phyloP scores from a whole-genome alignment of 2,888 invertebrate genomes.

The Dioctria rufipes region DNA sequence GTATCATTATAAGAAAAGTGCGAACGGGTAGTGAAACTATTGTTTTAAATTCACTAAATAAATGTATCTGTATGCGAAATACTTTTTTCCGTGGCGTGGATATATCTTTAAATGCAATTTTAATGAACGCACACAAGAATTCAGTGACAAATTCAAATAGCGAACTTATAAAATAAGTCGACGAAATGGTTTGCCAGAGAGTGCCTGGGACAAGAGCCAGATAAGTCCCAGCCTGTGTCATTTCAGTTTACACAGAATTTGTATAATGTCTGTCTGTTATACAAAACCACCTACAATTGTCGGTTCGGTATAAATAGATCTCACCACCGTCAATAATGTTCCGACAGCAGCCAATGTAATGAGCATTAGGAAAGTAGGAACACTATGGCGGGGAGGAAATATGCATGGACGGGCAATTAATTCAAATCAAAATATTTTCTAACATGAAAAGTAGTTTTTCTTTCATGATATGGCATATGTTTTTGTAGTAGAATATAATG shows the following conservation, averaged over 20 bases:
- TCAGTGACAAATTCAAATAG: slow-evolving; percentile 43
- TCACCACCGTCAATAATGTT: slow-evolving; percentile 63
- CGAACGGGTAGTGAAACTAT: background rate
- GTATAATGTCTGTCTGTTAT: slow-evolving; percentile 40
- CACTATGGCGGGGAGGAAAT: slow-evolving; percentile 9
- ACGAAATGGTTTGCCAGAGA: slow-evolving; percentile 47
- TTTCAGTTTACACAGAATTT: slow-evolving; percentile 54
- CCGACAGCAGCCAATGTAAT: slow-evolving; percentile 60
- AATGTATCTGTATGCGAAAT: background rate
- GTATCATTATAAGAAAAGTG: too few species aligned
- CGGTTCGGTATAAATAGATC: slow-evolving; percentile 69
- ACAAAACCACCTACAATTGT: slow-evolving; percentile 69
- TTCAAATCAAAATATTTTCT: slow-evolving; percentile 28
- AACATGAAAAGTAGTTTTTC: slow-evolving; percentile 9
- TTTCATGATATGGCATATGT: slow-evolving; percentile 4
- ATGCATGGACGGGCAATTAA: slow-evolving; percentile 44
- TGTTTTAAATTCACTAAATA: slow-evolving; percentile 14
- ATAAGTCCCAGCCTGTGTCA: slow-evolving; percentile 57
- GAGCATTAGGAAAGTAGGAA: slow-evolving; percentile 20
- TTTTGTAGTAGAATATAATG: background rate
- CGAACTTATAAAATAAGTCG: slow-evolving; percentile 45
- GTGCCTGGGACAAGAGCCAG: slow-evolving; percentile 61
- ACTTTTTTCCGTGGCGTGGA: slow-evolving; percentile 7
- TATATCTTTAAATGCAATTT: slow-evolving; percentile 35
- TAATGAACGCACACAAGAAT: slow-evolving; percentile 43